Evolutionary conservation across 2,888 invertebrate species (phyloP).

Genomic region (Merodon equestris): DNA sequence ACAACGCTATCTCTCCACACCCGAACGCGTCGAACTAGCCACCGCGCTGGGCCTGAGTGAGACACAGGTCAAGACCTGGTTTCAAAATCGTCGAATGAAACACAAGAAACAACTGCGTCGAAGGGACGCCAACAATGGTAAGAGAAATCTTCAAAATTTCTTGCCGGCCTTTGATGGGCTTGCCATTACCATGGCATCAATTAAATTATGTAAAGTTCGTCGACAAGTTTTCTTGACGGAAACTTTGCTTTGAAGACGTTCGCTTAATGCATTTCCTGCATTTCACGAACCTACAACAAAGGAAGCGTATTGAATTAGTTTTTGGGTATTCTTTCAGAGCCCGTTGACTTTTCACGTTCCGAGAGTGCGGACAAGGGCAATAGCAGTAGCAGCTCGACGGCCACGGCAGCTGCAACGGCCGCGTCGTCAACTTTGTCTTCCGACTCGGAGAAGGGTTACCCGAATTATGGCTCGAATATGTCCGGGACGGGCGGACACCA

Average conservation of each 20-base stretch:
- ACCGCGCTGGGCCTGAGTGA: constrained; percentile 95
- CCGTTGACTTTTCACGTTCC: constrained; percentile 79
- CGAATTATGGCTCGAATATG: constrained; percentile 44
- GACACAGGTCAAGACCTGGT: constrained; percentile 99
- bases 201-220: constrained; percentile 29
- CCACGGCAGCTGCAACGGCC: constrained; percentile 67
- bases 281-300: constrained; percentile 31
- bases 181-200: constrained; percentile 24
- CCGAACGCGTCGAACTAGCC: constrained; percentile 96
- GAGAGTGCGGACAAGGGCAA: constrained; percentile 70
- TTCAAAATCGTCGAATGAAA: constrained; percentile 98
- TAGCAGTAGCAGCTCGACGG: constrained; percentile 35
- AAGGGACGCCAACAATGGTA: constrained; percentile 77
- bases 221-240: constrained; percentile 22
- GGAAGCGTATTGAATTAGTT: constrained; percentile 49
- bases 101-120: constrained; percentile 91
- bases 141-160: constrained; percentile 67
- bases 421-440: constrained; percentile 66
- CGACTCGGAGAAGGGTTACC: constrained; percentile 69
- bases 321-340: constrained; percentile 73
- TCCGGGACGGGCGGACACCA: constrained; percentile 50
- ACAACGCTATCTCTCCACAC: constrained; percentile 96
- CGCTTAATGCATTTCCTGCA: constrained; percentile 54
- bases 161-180: constrained; percentile 42
- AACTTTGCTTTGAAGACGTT: constrained; percentile 48